Evolutionary conservation across 1,140 invertebrate species (phyloP), one percentile per base, ranked within the genome.

Genomic region (Latrodectus geometricus): DNA sequence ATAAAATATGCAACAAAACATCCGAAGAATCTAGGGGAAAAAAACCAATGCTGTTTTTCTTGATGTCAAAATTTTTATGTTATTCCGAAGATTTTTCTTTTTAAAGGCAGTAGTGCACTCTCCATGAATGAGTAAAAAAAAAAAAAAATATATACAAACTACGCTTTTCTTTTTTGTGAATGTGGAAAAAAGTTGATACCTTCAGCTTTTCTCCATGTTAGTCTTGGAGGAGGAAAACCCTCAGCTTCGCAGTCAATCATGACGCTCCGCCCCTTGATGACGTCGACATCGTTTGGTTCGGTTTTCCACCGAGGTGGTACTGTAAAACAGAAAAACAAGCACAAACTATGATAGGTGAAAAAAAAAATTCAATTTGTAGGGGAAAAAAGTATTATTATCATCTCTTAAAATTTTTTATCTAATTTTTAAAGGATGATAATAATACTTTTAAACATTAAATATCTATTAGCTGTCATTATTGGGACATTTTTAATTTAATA

Each of bases 301-400:
- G 93, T 93, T 54, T 93, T 92, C 96, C 96, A 98, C 11, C 94
- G 93, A 11, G 96, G 96, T 50, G 96, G 94, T 86, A 97, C 96
- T 96, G 90, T 48, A 92, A 90, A 0, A 90, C 88, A 90, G 90
- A 90, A 74, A 88, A 77, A 80, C 20, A 74, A 85, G 54, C 54
- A 77, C 50, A 56, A 52, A 68, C 8, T 17, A 15, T 14, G 14
- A n/a, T 11, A 66, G 21, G 56, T 70, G 20, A 70, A 56, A 61
- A 70, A n/a, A n/a, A 17, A 23, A 20, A n/a, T 8, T 66, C 17
- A 5, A 14, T 8, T n/a, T 20, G 23, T 72, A 21, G n/a, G 14
- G 69, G 14, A 72, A 72, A 72, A 72, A 35, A n/a, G 4, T 70
- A 35, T 35, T 35, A 35, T 35, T 35, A 35, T 35, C 5, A 35